Evolutionary conservation across 2,888 invertebrate species (phyloP).

Genomic region (Acrobasis repandana): DNA sequence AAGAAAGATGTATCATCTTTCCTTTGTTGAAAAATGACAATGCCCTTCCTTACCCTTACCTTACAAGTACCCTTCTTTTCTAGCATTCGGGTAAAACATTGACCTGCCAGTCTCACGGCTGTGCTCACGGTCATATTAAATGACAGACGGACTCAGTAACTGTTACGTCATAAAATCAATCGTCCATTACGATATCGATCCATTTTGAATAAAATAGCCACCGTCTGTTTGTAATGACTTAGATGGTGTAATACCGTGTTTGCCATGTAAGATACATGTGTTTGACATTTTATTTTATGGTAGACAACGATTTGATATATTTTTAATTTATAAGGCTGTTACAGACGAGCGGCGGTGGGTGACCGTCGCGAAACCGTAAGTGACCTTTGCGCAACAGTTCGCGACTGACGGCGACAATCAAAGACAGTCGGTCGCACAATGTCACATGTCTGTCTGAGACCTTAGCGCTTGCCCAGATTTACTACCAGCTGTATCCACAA

Average conservation of each 20-base stretch:
- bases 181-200: constrained; percentile 36
- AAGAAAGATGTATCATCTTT: too few species aligned
- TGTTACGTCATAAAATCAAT: constrained; percentile 19
- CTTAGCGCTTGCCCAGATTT: too few species aligned
- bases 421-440: neutral
- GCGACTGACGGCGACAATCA: too few species aligned
- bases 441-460: too few species aligned
- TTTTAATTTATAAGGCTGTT: too few species aligned
- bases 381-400: too few species aligned
- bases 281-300: neutral
- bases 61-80: neutral
- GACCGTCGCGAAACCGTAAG: too few species aligned
- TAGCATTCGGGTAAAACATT: too few species aligned
- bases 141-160: neutral
- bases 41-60: neutral
- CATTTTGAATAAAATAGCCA: constrained; percentile 41
- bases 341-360: too few species aligned
- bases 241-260: neutral
- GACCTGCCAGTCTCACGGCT: too few species aligned
- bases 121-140: neutral
- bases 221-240: constrained; percentile 7
- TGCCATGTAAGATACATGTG: neutral
- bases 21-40: too few species aligned
- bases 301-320: neutral
- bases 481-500: too few species aligned